These are phyloP conservation scores for Scophthalmus maximus DNA, from an alignment of 2,113 vertebrate genomes.

Conservation along the genomic window DNA sequence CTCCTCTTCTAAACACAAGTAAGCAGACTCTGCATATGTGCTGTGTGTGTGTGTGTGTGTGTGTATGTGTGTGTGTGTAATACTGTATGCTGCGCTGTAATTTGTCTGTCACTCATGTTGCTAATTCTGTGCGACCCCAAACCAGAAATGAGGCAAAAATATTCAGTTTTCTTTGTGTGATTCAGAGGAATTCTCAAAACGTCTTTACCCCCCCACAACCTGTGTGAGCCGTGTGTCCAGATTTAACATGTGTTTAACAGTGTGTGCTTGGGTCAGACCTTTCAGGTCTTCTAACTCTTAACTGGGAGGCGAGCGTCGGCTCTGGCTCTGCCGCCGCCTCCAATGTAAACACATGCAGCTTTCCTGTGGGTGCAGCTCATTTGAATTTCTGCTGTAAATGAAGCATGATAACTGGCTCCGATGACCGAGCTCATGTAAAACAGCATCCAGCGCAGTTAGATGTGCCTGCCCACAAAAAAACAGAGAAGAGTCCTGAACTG, in stretches of 20 bases:
- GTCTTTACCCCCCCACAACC: slow-evolving; percentile 8
- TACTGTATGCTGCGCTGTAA: slow-evolving; percentile 39
- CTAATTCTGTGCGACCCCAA: slow-evolving; percentile 15
- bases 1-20: slow-evolving; percentile 30
- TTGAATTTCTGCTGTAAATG: slow-evolving; percentile 58
- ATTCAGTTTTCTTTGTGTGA: not conserved
- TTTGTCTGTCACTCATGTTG: slow-evolving; percentile 36
- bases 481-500: slow-evolving; percentile 15
- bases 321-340: slow-evolving; percentile 17
- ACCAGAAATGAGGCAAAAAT: slow-evolving; percentile 26
- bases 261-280: slow-evolving; percentile 35
- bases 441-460: slow-evolving; percentile 47
- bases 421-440: slow-evolving; percentile 44
- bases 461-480: slow-evolving; percentile 18
- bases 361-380: slow-evolving; percentile 48
- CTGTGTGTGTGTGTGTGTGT: slow-evolving; percentile 12
- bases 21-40: slow-evolving; percentile 22
- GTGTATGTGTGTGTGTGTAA: slow-evolving; percentile 19
- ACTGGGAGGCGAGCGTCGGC: slow-evolving; percentile 18
- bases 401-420: slow-evolving; percentile 25
- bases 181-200: not conserved
- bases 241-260: not conserved
- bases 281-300: slow-evolving; percentile 25
- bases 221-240: slow-evolving; percentile 11
- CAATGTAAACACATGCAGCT: slow-evolving; percentile 59